A percentile compares a stretch with the other conserved stretches of the same genome.
These are phyloP conservation scores for Sturmia bella DNA, from an alignment of 2,888 invertebrate species.

Conservation along the genomic window DNA sequence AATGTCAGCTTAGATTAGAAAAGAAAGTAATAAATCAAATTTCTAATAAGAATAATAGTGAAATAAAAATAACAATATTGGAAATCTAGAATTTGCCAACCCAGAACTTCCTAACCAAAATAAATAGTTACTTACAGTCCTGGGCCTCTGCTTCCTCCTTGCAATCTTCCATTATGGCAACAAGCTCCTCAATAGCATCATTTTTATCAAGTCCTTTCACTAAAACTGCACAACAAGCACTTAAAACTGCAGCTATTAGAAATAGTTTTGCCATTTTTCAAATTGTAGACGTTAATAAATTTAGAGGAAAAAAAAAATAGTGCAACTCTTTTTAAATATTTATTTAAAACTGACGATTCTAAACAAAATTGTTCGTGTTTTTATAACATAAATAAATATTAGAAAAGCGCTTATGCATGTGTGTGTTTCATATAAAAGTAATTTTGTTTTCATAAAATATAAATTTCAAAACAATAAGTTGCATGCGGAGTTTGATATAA, in stretches of 20 bases:
- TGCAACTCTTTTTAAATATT: not conserved
- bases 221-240: constrained; percentile 47
- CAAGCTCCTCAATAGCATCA: constrained; percentile 72
- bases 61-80: too few species aligned
- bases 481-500: too few species aligned
- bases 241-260: constrained; percentile 39
- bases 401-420: too few species aligned
- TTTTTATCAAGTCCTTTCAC: constrained; percentile 71
- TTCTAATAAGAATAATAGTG: too few species aligned
- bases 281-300: not conserved
- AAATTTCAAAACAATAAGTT: too few species aligned
- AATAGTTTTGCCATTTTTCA: constrained; percentile 55
- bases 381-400: constrained; percentile 16
- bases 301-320: not conserved
- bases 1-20: constrained; percentile 69
- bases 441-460: too few species aligned
- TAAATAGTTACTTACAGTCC: constrained; percentile 68
- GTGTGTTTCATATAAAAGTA: too few species aligned
- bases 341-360: constrained; percentile 26
- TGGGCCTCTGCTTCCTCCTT: constrained; percentile 75
- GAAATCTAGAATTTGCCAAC: too few species aligned
- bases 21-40: too few species aligned
- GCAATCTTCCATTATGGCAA: constrained; percentile 73
- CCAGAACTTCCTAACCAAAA: too few species aligned
- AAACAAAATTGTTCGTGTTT: not conserved